Conservation (phyloP, 2,888 invertebrate genomes). For the Incurvaria masculella region DNA sequence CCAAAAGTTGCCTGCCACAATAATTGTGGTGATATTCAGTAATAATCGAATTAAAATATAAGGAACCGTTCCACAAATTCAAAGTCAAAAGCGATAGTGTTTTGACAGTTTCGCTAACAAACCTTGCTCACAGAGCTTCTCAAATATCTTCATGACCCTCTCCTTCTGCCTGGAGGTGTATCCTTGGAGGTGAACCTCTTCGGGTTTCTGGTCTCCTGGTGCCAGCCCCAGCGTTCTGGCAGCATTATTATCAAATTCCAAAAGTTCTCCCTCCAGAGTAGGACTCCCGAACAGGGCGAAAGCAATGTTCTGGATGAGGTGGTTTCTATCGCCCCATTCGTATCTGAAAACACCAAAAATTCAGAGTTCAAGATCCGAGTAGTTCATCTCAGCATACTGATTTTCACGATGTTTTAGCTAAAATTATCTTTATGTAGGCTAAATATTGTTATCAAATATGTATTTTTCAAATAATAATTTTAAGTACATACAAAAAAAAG, state of each 20-base stretch:
- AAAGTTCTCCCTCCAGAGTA: constrained; percentile 21
- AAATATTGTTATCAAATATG: no score
- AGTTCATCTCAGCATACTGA: no score
- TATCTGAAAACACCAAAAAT: constrained; percentile 40
- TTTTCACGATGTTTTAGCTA: no score
- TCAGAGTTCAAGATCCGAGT: no score
- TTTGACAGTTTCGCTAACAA: constrained; percentile 22
- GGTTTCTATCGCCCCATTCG: constrained; percentile 43
- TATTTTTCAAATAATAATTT: no score
- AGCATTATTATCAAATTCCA: no score
- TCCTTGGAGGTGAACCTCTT: constrained; percentile 30
- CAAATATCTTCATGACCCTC: constrained; percentile 38
- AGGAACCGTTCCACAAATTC: not conserved
- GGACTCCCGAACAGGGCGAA: constrained; percentile 57
- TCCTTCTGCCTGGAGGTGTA: constrained; percentile 40
- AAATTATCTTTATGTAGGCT: no score
- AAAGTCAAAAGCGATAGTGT: not conserved
- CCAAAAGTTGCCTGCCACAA: no score
- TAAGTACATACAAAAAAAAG: no score
- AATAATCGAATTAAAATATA: not conserved
- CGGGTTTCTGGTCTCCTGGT: no score
- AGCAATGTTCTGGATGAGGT: constrained; percentile 52
- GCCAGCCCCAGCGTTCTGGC: no score
- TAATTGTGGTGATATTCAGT: not conserved
- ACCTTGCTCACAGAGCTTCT: constrained; percentile 47